Conservation (phyloP, 1,140 invertebrate species). For the Manduca sexta region DNA sequence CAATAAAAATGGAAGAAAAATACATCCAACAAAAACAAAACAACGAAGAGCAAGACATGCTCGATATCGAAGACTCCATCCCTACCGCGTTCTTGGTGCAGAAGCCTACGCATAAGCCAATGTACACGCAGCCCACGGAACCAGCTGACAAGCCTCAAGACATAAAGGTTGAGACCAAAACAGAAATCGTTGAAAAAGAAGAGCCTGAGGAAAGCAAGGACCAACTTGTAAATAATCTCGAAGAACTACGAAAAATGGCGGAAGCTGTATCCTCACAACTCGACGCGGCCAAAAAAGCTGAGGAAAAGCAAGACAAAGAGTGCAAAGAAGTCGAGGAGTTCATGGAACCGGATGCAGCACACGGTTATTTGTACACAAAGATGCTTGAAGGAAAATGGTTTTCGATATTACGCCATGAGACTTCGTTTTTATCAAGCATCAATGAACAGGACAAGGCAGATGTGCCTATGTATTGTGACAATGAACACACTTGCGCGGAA, state of each 20-base stretch:
- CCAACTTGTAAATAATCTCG: constrained; percentile 66
- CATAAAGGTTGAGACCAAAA: constrained; percentile 60
- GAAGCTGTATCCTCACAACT: constrained; percentile 72
- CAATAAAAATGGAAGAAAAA: constrained; percentile 73
- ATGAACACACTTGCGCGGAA: constrained; percentile 66
- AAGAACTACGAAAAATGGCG: constrained; percentile 73
- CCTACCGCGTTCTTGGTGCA: constrained; percentile 71
- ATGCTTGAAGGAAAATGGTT: constrained; percentile 74
- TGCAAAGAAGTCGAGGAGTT: constrained; percentile 52
- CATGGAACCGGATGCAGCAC: constrained; percentile 57
- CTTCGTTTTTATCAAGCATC: constrained; percentile 49
- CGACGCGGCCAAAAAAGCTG: constrained; percentile 66
- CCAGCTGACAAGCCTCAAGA: constrained; percentile 57
- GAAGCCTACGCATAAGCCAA: constrained; percentile 63
- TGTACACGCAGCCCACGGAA: constrained; percentile 52
- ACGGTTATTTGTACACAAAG: constrained; percentile 47
- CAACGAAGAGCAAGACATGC: constrained; percentile 61
- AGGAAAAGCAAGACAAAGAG: constrained; percentile 40
- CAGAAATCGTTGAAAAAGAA: constrained; percentile 31
- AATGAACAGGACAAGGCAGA: constrained; percentile 37
- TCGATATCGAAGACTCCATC: constrained; percentile 73
- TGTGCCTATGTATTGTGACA: constrained; percentile 47
- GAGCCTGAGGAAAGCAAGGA: constrained; percentile 52
- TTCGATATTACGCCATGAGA: constrained; percentile 70
- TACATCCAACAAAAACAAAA: constrained; percentile 67